Evolutionary conservation across 2,888 invertebrate species (phyloP).

Genomic region (Chrysolina oricalcia): DNA sequence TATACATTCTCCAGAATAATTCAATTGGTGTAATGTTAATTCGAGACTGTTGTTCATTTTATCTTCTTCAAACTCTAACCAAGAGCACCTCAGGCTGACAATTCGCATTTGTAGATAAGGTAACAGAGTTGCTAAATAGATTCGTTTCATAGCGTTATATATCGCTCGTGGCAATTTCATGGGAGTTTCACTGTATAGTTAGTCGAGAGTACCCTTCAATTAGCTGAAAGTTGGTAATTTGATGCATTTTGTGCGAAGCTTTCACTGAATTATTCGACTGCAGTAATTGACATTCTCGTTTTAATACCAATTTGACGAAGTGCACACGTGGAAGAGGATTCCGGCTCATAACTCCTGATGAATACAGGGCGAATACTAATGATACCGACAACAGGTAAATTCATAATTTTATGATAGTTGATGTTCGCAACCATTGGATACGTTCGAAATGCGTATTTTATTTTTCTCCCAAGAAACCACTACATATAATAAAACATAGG

Average conservation of each 20-base stretch:
- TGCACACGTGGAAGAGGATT: background rate
- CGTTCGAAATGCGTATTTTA: too few species aligned
- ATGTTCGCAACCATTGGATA: too few species aligned
- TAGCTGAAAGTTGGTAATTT: slow-evolving; percentile 6
- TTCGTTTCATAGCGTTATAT: background rate
- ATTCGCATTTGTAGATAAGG: background rate
- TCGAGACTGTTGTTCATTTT: background rate
- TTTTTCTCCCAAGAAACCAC: too few species aligned
- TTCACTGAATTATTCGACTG: slow-evolving; percentile 4
- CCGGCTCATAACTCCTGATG: too few species aligned
- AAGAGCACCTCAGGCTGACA: background rate
- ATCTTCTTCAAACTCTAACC: background rate
- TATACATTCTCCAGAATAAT: too few species aligned
- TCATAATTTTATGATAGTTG: too few species aligned
- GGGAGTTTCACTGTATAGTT: background rate
- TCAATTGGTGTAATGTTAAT: background rate
- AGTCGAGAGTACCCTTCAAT: background rate
- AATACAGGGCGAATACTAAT: too few species aligned
- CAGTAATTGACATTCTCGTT: slow-evolving; percentile 25
- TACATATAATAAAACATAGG: too few species aligned
- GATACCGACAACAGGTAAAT: too few species aligned
- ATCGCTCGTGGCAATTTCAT: background rate
- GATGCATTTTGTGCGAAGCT: background rate
- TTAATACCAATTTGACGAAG: slow-evolving; percentile 6
- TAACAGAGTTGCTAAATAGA: background rate